These are phyloP conservation scores for Delphinus delphis DNA, from an alignment of 2,113 vertebrate species.

Conservation along the genomic window DNA sequence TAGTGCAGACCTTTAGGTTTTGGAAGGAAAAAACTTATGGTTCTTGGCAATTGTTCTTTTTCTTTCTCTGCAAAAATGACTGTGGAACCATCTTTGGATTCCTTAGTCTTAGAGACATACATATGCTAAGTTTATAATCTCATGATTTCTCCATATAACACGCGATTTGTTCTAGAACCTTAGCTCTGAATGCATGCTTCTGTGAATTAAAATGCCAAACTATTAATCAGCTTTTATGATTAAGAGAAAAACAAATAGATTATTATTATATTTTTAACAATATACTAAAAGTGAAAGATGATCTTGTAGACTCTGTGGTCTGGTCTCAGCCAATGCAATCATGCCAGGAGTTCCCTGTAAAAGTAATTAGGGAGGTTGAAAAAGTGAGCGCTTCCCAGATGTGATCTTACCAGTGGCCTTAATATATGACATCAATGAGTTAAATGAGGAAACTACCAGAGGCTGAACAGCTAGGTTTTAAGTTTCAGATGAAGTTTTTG, in stretches of 20 bases:
- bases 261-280: constrained; percentile 76
- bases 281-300: constrained; percentile 81
- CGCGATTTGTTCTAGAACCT: constrained; percentile 45
- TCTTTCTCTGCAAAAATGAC: neutral
- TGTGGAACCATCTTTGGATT: neutral
- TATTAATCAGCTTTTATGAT: constrained; percentile 71
- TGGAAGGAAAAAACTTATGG: neutral
- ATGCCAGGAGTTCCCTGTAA: constrained; percentile 79
- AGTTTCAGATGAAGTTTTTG: constrained; percentile 85
- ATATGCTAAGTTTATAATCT: constrained; percentile 52
- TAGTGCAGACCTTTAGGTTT: neutral
- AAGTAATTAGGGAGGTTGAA: constrained; percentile 79
- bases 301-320: constrained; percentile 61
- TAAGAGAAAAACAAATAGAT: constrained; percentile 79
- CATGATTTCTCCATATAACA: constrained; percentile 53
- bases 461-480: constrained; percentile 81
- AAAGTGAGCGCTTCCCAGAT: constrained; percentile 77
- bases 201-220: constrained; percentile 71
- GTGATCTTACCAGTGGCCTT: constrained; percentile 78
- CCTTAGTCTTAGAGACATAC: constrained; percentile 38
- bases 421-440: constrained; percentile 85
- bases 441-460: constrained; percentile 87
- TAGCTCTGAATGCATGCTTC: constrained; percentile 46
- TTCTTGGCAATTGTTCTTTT: neutral
- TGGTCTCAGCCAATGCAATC: constrained; percentile 74